Conservation (phyloP, 2,888 invertebrate species). For the Nomada lathburiana region DNA sequence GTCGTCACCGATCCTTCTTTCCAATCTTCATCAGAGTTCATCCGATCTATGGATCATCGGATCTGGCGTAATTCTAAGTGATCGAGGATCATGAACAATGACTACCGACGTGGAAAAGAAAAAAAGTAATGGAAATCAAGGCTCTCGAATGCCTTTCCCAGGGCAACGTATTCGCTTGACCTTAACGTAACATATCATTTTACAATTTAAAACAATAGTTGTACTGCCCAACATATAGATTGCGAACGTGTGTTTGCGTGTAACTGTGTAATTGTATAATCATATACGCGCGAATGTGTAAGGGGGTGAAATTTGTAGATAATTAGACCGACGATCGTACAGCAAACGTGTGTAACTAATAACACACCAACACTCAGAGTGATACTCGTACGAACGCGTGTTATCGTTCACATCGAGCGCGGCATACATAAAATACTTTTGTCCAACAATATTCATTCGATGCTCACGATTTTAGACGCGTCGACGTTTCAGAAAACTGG, state of each 20-base stretch:
- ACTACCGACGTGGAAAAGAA: conserved; percentile 34
- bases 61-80: conserved; percentile 13
- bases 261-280: not conserved
- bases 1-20: conserved; percentile 20
- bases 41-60: not conserved
- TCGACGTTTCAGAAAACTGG: not conserved
- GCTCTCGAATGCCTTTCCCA: conserved; percentile 59
- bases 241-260: conserved; percentile 1
- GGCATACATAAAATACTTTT: not conserved
- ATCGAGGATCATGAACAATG: conserved; percentile 38
- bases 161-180: conserved; percentile 62
- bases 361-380: conserved; percentile 2
- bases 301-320: conserved; percentile 16
- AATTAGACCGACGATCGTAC: conserved; percentile 40
- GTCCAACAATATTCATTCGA: conserved; percentile 26
- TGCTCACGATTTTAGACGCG: conserved; percentile 26
- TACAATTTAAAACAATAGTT: conserved; percentile 58
- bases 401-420: conserved; percentile 13
- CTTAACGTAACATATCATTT: conserved; percentile 64
- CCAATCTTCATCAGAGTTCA: conserved; percentile 11
- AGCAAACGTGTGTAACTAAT: conserved; percentile 14
- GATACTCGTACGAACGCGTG: conserved; percentile 20
- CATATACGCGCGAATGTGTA: conserved; percentile 3
- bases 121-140: conserved; percentile 24
- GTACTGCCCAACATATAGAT: conserved; percentile 49